Base-by-base conservation (phyloP, 2,113 vertebrate species). In the Cervus canadensis region DNA sequence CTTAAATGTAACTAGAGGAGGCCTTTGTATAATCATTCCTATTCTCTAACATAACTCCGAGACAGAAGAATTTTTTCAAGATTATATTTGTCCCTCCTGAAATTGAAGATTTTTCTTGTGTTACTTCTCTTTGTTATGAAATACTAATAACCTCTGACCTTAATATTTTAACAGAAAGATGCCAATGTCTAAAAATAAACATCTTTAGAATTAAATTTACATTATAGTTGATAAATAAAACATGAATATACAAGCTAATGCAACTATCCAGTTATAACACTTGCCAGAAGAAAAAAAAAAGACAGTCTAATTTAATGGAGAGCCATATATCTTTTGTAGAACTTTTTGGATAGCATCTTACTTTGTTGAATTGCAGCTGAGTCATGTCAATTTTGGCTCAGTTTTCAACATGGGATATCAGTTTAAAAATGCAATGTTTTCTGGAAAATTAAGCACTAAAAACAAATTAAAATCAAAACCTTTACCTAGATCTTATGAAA, bases 191-290 rank as follows among this genome's bases (percentile, higher is more conserved):
- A 76, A 92, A 97, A 91, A 78, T 94, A 92, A 89, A 85, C 19
- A 71, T 86, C 74, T 87, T 95, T 96, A 71, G 19, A 91, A 78
- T 89, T 95, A 60, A 76, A 92, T 30, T 15, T 71, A 83, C 76
- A 93, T 96, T 96, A 97, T 52, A 56, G 11, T 86, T 97, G n/a
- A 92, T 98, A 97, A 96, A 94, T 97, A 96, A 98, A 97, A 67
- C 82, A 96, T 95, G 95, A 96, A 94, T 79, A 96, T 92, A 57
- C 19, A 89, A 96, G 12, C n/a, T 96, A 95, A 97, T 97, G 60
- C 54, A 94, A 81, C 59, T 78, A 91, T 28, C 10, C 28, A 87
- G 16, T 71, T 89, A 3, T 64, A 87, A 96, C 45, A 28, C 86
- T 86, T 97, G 45, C n/a, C 64, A 93, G 52, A 30, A 88, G 74